These are phyloP conservation scores for Heteronetta atricapilla DNA, from an alignment of 2,113 vertebrate genomes.

Conservation along the genomic window DNA sequence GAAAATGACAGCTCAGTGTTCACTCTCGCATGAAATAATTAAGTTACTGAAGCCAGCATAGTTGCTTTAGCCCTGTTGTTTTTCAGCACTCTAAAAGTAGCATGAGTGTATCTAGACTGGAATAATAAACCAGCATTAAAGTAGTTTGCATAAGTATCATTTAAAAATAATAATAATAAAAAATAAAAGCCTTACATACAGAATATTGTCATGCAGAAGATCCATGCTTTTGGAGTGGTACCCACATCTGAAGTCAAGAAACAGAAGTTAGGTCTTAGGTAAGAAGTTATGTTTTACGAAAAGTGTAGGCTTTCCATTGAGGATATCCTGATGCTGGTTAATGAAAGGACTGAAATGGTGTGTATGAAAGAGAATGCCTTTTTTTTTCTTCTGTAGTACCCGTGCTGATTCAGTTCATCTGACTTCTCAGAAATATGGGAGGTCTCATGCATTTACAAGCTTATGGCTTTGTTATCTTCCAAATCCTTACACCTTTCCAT, in stretches of 20 bases:
- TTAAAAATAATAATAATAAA: neutral
- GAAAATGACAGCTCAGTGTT: neutral
- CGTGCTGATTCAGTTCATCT: rapidly evolving
- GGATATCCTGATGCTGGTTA: neutral
- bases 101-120: neutral
- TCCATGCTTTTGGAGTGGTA: neutral
- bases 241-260: neutral
- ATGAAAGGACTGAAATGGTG: neutral
- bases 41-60: neutral
- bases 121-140: neutral
- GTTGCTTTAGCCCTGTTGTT: neutral
- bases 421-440: neutral
- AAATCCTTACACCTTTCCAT: neutral
- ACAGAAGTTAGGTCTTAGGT: neutral
- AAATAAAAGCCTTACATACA: neutral
- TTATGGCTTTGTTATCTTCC: neutral
- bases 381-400: neutral
- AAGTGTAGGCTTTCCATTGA: neutral
- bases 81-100: neutral
- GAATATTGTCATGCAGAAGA: neutral
- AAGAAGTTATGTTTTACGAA: neutral
- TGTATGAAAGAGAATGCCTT: rapidly evolving
- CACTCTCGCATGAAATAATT: neutral
- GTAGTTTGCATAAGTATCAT: neutral
- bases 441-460: neutral